Evolutionary conservation across 2,113 vertebrate genomes (phyloP).

Genomic region (Heterochromis multidens): DNA sequence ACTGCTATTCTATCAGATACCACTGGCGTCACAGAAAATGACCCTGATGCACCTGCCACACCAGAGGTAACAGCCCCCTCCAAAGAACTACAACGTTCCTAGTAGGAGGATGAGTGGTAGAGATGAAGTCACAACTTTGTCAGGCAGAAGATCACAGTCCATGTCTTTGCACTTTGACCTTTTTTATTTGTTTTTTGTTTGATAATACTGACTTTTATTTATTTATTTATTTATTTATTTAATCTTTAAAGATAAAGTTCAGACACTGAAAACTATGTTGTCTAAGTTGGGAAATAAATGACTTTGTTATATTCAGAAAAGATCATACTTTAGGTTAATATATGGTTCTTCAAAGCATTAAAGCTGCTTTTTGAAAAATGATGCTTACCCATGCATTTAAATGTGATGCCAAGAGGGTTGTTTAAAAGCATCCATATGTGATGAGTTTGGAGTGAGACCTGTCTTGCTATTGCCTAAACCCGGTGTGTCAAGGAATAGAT

Average conservation of each 20-base stretch:
- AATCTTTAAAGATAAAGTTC: not conserved
- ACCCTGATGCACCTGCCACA: too few relatives aligned
- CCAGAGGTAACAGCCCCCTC: too few relatives aligned
- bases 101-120: not conserved
- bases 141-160: not conserved
- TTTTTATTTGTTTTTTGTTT: rapidly evolving
- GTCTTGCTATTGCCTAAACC: not conserved
- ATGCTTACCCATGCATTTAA: not conserved
- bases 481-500: not conserved
- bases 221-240: too few relatives aligned
- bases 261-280: not conserved
- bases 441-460: not conserved
- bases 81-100: too few relatives aligned
- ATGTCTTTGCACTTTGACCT: not conserved
- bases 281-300: not conserved
- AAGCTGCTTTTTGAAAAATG: not conserved
- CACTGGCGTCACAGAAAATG: too few relatives aligned
- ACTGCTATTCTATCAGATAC: too few relatives aligned
- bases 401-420: not conserved
- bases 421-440: not conserved
- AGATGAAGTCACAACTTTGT: not conserved
- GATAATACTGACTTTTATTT: not conserved
- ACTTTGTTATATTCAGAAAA: not conserved
- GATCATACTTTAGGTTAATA: not conserved
- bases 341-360: not conserved